Conservation (phyloP, 2,888 invertebrate genomes). For the Synergus gifuensis region DNA sequence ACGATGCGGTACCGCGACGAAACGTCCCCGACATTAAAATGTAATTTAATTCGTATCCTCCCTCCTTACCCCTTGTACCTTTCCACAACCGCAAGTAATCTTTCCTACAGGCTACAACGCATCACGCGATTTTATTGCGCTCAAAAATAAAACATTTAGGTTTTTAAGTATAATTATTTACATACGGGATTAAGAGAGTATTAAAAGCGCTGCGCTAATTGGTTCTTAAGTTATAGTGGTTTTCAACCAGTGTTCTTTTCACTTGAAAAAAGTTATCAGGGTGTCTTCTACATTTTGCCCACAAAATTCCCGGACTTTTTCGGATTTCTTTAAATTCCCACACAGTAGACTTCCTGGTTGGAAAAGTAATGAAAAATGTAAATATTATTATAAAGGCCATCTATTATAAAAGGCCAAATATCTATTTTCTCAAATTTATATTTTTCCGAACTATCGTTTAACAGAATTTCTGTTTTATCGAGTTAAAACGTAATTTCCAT, state of each 20-base stretch:
- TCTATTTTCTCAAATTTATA: too few species aligned
- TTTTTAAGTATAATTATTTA: constrained; percentile 22
- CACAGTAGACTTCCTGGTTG: too few species aligned
- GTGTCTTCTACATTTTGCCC: too few species aligned
- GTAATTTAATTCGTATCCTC: constrained; percentile 73
- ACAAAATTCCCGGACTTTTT: too few species aligned
- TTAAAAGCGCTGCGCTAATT: constrained; percentile 4
- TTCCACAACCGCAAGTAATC: constrained; percentile 41
- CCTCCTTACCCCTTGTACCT: constrained; percentile 54
- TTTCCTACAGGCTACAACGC: constrained; percentile 1
- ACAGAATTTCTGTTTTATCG: too few species aligned
- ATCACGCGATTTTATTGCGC: constrained; percentile 16
- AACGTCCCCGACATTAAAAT: constrained; percentile 76
- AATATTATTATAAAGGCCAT: too few species aligned
- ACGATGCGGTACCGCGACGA: constrained; percentile 58
- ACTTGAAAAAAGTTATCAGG: not conserved
- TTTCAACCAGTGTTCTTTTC: not conserved
- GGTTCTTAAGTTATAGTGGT: not conserved
- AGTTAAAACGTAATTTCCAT: too few species aligned
- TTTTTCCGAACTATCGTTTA: too few species aligned
- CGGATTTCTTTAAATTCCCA: too few species aligned
- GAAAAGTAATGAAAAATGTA: too few species aligned
- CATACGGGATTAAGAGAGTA: not conserved
- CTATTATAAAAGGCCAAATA: too few species aligned
- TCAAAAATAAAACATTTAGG: not conserved